Base-by-base conservation (phyloP, 2,888 invertebrate species). In the Nesidiocoris tenuis region DNA sequence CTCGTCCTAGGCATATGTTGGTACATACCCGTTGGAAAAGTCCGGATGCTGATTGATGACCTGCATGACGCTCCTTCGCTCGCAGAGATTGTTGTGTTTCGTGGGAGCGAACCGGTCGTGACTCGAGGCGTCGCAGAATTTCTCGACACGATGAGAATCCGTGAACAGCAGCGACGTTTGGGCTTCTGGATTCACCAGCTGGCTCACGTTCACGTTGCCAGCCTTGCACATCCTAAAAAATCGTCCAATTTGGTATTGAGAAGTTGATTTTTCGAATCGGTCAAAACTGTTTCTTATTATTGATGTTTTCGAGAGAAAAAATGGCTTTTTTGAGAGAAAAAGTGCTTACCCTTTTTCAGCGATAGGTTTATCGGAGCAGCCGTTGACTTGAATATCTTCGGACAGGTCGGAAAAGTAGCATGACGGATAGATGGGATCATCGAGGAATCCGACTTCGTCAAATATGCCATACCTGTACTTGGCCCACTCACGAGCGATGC, bases 381-480 rank as follows among this genome's bases (percentile, higher is more conserved):
- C 86, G 9, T 86, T 86, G 7, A 86, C 82, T 81, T 84, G 84
- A 59, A 83, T 81, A 70, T 84, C 83, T 77, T 84, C 84, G 56
- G 80, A 81, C 77, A 84, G 84, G 76, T 83, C 84, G 77, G 82
- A 82, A 68, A 82, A 81, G 81, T 87, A 87, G 80, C 87, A 88
- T 76, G 85, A 83, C 0, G 89, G 88, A 81, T 88, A 88, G 54
- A 88, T 84, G 0, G 85, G 84, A 81, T 89, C 89, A 64, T 85
- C 85, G 57, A 83, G 83, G 81, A 86, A 88, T 0, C 89, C 89
- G 77, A 87, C 86, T 82, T 90, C 90, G 80, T 90, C 89, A 82
- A 89, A 90, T 1, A 90, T 87, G 1, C 90, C 90, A 83, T 89
- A 90, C 0, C 90, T 86, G 81, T 88, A 89, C 83, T 88, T 89